Percentiles rank a stretch among this genome's conserved stretches.
Conservation (phyloP, 2,113 vertebrate species). For the Periophthalmus modestus region DNA sequence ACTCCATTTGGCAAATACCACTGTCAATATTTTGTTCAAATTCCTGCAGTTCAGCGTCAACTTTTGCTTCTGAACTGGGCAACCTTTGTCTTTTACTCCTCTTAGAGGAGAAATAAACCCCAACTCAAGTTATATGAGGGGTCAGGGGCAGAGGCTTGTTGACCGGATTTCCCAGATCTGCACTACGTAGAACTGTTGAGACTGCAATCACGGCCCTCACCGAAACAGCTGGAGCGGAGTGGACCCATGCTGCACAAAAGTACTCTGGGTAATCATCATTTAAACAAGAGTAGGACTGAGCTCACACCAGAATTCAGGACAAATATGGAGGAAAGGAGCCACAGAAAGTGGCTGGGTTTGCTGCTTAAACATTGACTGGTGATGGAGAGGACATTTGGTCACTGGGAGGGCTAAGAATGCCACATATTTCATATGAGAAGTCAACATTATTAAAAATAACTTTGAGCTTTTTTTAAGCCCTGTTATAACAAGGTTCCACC, state of each 20-base stretch:
- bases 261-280: slow-evolving; percentile 1
- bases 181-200: neutral
- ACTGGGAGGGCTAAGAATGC: neutral
- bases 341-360: neutral
- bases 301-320: neutral
- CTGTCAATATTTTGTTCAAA: neutral
- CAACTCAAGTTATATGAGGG: no score
- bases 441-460: no score
- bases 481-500: no score
- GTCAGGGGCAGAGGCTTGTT: neutral
- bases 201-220: neutral
- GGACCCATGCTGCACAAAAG: slow-evolving; percentile 1
- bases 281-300: neutral
- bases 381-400: neutral
- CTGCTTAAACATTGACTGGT: neutral
- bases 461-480: no score
- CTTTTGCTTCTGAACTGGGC: neutral
- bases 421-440: neutral
- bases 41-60: neutral
- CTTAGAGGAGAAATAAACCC: neutral
- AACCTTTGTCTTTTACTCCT: neutral
- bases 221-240: neutral
- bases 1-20: neutral
- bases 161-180: neutral
- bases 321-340: neutral